Base-by-base conservation (phyloP, 2,113 vertebrate species). In the Vanacampus margaritifer region DNA sequence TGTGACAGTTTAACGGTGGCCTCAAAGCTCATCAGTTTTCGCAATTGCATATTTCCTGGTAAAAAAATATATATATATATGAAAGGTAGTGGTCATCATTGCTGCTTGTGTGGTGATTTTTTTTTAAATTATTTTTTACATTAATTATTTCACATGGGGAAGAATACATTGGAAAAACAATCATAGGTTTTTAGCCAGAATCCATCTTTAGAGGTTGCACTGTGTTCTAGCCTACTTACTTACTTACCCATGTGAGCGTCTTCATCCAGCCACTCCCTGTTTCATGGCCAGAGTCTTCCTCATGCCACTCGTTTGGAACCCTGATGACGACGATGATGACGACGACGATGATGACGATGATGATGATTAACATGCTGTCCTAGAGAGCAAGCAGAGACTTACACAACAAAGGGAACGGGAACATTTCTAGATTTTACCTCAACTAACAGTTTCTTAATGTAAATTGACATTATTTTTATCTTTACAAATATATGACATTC, bases 371-470 rank as follows among this genome's bases (percentile, higher is more conserved):
- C 71, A 65, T 72, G 69, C 62, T 70, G 71, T 82, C 70, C 71
- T 72, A 82, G 84, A 84, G 60, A 65, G 78, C 8, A 72, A 84
- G 82, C 76, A 75, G 74, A 79, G 85, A 79, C 68, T 73, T 69
- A 62, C 73, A 92, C 70, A 66, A 79, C 79, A 84, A 90, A 88
- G 92, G 93, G 92, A 92, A 89, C 90, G 91, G 87, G 86, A 86
- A 87, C 86, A 89, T 97, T 97, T 98, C 92, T 96, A 89, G 95
- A 94, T 94, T 93, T 95, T 96, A 97, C 95, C 95, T 96, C 95
- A 96, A 93, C 93, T 85, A 91, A 94, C 90, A 92, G 92, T 95
- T 95, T 95, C 94, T 94, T 95, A 95, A 95, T 93, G 91, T 94
- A 91, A 91, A 89, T 88, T 92, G 90, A 93, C 93, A 76, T 96